Conservation (phyloP, 2,888 invertebrate species). For the Abrostola tripartita region DNA sequence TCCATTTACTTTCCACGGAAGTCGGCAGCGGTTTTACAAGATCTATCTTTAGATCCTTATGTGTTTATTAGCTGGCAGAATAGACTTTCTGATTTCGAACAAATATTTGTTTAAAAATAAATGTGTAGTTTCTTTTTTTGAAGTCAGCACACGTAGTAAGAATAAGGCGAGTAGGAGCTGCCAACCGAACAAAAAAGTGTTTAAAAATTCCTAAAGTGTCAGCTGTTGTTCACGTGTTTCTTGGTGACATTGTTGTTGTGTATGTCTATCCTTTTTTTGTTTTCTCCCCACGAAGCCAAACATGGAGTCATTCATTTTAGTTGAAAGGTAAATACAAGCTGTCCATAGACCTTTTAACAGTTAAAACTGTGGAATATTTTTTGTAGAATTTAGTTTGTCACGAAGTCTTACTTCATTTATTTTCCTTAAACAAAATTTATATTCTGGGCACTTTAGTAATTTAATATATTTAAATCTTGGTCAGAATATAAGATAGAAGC, state of each 20-base stretch:
- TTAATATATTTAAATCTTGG: too few species aligned
- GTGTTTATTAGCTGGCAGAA: not conserved
- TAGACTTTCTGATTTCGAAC: conserved; percentile 21
- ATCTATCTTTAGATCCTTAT: not conserved
- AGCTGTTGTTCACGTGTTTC: conserved; percentile 37
- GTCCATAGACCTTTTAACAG: not conserved
- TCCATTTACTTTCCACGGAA: conserved; percentile 23
- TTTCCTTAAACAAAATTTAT: too few species aligned
- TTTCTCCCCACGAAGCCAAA: conserved; percentile 13
- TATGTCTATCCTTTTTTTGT: conserved; percentile 5
- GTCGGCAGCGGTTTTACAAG: conserved; percentile 1
- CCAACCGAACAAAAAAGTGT: conserved; percentile 29
- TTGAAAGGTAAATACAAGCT: not conserved
- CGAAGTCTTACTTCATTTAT: too few species aligned
- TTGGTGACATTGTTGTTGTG: conserved; percentile 11
- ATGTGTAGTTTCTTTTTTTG: not conserved
- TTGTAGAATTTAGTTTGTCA: too few species aligned
- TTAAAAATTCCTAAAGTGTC: conserved; percentile 17
- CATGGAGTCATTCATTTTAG: conserved; percentile 2
- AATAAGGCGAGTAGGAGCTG: conserved; percentile 24
- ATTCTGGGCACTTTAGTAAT: too few species aligned
- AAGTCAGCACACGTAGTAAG: not conserved
- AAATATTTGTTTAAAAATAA: not conserved
- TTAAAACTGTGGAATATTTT: too few species aligned
- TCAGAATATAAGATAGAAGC: too few species aligned